These are phyloP conservation scores for Bostrychus sinensis DNA, from an alignment of 2,113 vertebrate species.

Conservation along the genomic window DNA sequence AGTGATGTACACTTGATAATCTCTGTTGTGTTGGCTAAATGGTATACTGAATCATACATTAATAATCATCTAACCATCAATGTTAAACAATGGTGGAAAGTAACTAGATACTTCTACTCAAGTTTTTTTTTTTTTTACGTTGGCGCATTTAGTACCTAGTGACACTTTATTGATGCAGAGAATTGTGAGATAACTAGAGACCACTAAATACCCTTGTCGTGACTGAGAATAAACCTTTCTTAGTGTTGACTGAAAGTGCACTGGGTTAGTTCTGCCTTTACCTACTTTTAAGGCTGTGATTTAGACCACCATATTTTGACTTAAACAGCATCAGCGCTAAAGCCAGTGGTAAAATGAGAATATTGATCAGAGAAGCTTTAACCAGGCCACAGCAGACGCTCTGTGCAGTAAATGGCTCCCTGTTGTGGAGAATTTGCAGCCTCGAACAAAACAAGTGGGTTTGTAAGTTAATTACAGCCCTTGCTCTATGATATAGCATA, in stretches of 20 bases:
- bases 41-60: too few relatives aligned
- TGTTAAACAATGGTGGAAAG: too few relatives aligned
- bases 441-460: neutral
- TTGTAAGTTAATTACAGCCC: conserved; percentile 4
- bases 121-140: too few relatives aligned
- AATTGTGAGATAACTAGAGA: too few relatives aligned
- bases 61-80: too few relatives aligned
- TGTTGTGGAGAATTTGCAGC: neutral
- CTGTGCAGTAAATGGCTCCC: conserved; percentile 3
- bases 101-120: too few relatives aligned
- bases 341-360: neutral
- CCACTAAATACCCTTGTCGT: too few relatives aligned
- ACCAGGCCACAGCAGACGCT: neutral
- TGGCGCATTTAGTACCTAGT: too few relatives aligned
- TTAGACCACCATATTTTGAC: neutral
- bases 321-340: neutral
- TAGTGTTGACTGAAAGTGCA: neutral
- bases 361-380: neutral
- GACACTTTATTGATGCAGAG: too few relatives aligned
- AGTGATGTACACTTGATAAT: too few relatives aligned
- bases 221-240: too few relatives aligned
- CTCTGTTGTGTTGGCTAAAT: too few relatives aligned
- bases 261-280: neutral
- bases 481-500: neutral
- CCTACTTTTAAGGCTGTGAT: neutral